Conservation (phyloP, 1,140 invertebrate species). For the Drosophila navojoa region DNA sequence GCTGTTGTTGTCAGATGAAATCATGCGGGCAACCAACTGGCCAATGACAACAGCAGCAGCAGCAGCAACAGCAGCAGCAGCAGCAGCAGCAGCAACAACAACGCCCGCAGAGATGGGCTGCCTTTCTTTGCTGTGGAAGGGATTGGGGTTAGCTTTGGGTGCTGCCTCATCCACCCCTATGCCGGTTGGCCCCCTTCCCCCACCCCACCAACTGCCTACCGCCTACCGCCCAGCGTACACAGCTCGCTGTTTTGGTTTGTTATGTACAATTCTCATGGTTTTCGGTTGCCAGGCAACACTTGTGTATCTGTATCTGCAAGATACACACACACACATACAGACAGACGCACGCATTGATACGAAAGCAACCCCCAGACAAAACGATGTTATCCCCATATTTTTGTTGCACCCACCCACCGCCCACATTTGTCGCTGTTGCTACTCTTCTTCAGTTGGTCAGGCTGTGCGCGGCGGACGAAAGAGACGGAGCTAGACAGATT, state of each 20-base stretch:
- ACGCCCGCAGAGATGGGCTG: conserved; percentile 8
- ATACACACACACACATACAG: conserved; percentile 33
- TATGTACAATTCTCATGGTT: conserved; percentile 76
- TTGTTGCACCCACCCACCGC: neutral
- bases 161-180: conserved; percentile 59
- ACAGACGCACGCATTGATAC: neutral
- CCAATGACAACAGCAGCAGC: conserved; percentile 66
- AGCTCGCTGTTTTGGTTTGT: conserved; percentile 66
- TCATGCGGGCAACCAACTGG: conserved; percentile 61
- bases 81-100: conserved; percentile 37
- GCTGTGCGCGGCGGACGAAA: neutral
- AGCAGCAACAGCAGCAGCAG: conserved; percentile 34
- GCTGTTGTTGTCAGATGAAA: conserved; percentile 61
- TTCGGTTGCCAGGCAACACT: conserved; percentile 71
- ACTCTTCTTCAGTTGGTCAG: conserved; percentile 47
- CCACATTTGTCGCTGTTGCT: neutral
- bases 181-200: neutral
- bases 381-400: conserved; percentile 48
- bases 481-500: neutral
- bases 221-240: neutral
- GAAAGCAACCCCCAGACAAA: conserved; percentile 32
- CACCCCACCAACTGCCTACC: neutral
- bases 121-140: neutral
- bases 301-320: conserved; percentile 63
- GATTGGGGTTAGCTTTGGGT: neutral